These are phyloP conservation scores for Mirza zaza DNA, from an alignment of 2,113 vertebrate species.

Conservation along the genomic window DNA sequence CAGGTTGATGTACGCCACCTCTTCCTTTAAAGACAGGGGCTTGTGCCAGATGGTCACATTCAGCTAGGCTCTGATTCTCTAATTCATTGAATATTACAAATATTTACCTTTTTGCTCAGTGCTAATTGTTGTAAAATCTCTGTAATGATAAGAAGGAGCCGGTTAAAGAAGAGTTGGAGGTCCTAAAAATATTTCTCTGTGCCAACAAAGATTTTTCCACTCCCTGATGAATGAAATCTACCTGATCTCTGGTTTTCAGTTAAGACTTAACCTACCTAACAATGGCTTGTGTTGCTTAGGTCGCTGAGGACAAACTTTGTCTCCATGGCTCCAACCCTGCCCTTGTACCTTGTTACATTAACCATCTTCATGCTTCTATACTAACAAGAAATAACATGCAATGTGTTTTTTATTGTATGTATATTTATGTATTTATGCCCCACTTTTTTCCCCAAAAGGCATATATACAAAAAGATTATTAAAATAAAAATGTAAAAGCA, in stretches of 20 bases:
- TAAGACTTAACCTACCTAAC: background rate
- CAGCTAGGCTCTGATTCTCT: background rate
- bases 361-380: background rate
- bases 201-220: background rate
- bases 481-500: constrained; percentile 45
- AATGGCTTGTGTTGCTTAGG: background rate
- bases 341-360: background rate
- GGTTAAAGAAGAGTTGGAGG: background rate
- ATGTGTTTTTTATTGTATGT: background rate
- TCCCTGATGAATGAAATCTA: background rate
- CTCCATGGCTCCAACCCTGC: background rate
- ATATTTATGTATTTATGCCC: background rate
- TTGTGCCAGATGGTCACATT: background rate
- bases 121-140: background rate
- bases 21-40: background rate
- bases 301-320: background rate
- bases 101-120: background rate
- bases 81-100: background rate
- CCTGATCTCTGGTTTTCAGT: background rate
- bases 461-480: background rate
- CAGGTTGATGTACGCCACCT: background rate
- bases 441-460: background rate
- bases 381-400: background rate
- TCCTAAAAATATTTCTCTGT: background rate
- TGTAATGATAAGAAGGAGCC: background rate